phyloP scores from a whole-genome alignment of 2,797 vertebrate species.

The Enteromius thamalakanensis region DNA sequence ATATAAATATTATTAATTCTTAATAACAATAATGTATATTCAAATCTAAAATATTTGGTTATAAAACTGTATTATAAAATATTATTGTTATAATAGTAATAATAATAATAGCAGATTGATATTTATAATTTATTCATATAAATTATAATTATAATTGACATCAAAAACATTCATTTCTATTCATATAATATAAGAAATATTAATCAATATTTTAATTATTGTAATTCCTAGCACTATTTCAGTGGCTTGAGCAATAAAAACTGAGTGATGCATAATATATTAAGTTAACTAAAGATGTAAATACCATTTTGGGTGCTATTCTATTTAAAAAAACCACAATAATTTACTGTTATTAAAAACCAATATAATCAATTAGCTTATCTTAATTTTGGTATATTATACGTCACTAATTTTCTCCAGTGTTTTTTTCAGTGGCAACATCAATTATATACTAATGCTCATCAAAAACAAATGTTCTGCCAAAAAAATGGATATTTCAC shows the following conservation, averaged over 20 bases:
- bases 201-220: background rate
- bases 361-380: background rate
- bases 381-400: background rate
- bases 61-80: background rate
- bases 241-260: background rate
- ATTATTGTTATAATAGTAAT: background rate
- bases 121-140: background rate
- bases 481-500: background rate
- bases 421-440: background rate
- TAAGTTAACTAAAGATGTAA: background rate
- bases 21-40: background rate
- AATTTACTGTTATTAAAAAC: background rate
- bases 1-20: no score
- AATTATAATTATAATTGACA: background rate
- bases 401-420: background rate
- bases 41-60: background rate
- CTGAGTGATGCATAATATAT: background rate
- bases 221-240: background rate
- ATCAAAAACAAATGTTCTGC: background rate
- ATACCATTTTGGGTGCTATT: background rate
- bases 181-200: background rate
- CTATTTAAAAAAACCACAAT: background rate
- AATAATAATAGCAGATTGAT: background rate
- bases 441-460: no score
- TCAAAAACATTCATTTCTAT: background rate